A percentile compares a stretch with the other conserved stretches of the same genome.
phyloP scores from a whole-genome alignment of 2,797 vertebrate genomes.

The Vespertilio murinus region DNA sequence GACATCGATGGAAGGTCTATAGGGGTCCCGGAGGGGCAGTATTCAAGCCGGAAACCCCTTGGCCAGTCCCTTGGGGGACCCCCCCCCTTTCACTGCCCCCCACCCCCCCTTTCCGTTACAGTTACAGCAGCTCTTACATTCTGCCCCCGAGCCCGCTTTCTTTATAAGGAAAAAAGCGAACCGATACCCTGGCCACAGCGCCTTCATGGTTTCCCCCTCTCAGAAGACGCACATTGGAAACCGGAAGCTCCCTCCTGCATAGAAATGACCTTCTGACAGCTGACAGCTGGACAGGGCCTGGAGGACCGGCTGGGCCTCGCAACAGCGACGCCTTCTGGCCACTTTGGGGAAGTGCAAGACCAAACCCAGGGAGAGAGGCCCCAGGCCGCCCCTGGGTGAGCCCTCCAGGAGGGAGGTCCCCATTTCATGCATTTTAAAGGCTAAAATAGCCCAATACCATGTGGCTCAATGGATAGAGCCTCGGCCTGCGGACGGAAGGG shows the following conservation, averaged over 20 bases:
- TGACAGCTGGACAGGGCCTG: too few species aligned
- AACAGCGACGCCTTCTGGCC: slow-evolving; percentile 76
- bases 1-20: too few species aligned
- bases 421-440: too few species aligned
- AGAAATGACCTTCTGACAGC: too few species aligned
- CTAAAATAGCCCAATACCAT: too few species aligned
- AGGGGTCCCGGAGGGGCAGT: neutral
- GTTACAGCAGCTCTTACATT: neutral
- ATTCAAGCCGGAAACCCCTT: neutral
- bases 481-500: fast-evolving
- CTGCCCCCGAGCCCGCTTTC: neutral
- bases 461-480: neutral
- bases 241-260: neutral
- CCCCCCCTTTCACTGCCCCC: too few species aligned
- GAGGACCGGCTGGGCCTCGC: neutral
- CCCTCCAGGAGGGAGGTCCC: too few species aligned
- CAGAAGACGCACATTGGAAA: neutral
- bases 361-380: too few species aligned
- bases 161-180: neutral
- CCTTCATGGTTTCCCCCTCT: neutral
- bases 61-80: too few species aligned
- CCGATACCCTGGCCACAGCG: neutral
- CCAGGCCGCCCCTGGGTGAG: too few species aligned
- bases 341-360: too few species aligned
- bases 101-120: too few species aligned